A percentile compares a stretch with the other conserved stretches of the same genome.
These are phyloP conservation scores for Meloidogyne hapla DNA, from an alignment of 1,140 invertebrate species.

Conservation along the genomic window DNA sequence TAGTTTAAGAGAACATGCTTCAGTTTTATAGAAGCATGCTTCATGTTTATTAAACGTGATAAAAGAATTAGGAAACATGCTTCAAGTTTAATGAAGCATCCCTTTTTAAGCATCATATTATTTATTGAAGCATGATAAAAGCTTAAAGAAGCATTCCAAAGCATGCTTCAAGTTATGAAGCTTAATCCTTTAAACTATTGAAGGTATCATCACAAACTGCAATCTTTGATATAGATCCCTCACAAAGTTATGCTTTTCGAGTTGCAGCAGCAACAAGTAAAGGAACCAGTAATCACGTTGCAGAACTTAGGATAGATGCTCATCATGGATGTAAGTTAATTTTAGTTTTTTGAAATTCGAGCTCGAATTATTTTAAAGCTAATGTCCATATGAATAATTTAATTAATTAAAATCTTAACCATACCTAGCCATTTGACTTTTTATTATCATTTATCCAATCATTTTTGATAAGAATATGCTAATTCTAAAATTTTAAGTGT, in stretches of 20 bases:
- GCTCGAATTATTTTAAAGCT: background rate
- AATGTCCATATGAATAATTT: background rate
- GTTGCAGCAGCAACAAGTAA: constrained; percentile 60
- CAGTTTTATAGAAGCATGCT: background rate
- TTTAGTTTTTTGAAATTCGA: background rate
- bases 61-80: no score
- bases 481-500: no score
- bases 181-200: no score
- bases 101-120: no score
- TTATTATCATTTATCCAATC: no score
- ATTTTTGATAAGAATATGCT: no score
- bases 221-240: constrained; percentile 50
- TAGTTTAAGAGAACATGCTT: background rate
- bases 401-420: no score
- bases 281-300: constrained; percentile 57
- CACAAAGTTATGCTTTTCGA: constrained; percentile 52
- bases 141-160: no score
- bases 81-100: no score
- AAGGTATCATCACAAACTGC: constrained; percentile 46
- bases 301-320: constrained; percentile 29
- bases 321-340: constrained; percentile 11
- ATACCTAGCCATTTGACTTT: no score
- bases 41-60: no score
- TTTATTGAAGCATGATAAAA: no score
- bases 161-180: background rate